Percentiles rank a stretch among this genome's conserved stretches.
Evolutionary conservation across 2,797 vertebrate species (phyloP).

Genomic region (Odontamblyopus lacepedii): DNA sequence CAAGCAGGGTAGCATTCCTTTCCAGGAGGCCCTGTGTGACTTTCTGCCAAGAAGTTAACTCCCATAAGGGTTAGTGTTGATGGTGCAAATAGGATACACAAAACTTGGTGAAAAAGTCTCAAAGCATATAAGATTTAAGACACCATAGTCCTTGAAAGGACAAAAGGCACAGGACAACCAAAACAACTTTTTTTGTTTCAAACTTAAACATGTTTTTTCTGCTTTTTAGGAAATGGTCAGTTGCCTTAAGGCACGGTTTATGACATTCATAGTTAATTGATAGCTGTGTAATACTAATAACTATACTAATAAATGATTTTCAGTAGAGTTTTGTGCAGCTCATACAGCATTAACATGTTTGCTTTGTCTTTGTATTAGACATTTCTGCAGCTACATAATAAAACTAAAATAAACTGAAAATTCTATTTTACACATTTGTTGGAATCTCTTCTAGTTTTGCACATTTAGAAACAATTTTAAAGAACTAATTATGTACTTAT

Average conservation of each 20-base stretch:
- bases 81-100: conserved; percentile 25
- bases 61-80: conserved; percentile 37
- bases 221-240: not conserved
- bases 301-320: too few relatives aligned
- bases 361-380: too few relatives aligned
- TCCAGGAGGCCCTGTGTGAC: not conserved
- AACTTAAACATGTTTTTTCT: not conserved
- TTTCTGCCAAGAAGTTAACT: conserved; percentile 19
- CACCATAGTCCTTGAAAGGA: not conserved
- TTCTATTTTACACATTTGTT: too few relatives aligned
- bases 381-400: too few relatives aligned
- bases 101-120: not conserved
- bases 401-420: too few relatives aligned
- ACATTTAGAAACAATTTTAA: too few relatives aligned
- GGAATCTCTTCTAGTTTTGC: too few relatives aligned
- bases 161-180: not conserved
- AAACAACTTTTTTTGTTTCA: not conserved
- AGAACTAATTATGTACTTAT: too few relatives aligned
- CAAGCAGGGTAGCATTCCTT: conserved; percentile 55
- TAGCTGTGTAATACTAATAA: not conserved
- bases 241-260: not conserved
- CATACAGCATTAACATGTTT: too few relatives aligned
- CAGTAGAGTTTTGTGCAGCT: too few relatives aligned
- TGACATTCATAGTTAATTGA: not conserved
- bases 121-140: not conserved